Percentiles rank a stretch among this genome's conserved stretches.
Conservation (phyloP, 2,888 invertebrate genomes). For the Ectobius pallidus region DNA sequence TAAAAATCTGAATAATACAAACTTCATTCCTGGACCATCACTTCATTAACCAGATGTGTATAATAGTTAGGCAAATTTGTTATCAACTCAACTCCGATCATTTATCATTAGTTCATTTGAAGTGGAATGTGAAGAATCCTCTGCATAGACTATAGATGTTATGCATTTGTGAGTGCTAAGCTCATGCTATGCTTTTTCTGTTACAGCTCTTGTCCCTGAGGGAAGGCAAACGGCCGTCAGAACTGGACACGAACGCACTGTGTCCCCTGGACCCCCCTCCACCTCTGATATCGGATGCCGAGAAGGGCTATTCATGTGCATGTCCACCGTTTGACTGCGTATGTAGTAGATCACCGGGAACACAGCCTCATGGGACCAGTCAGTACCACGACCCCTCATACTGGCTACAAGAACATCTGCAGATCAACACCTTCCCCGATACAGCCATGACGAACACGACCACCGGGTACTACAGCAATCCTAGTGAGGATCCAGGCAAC, state of each 20-base stretch:
- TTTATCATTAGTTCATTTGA: too few relatives aligned
- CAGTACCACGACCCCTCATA: constrained; percentile 34
- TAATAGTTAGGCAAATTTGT: too few relatives aligned
- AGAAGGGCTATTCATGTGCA: constrained; percentile 66
- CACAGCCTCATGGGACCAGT: neutral
- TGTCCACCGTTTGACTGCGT: constrained; percentile 78
- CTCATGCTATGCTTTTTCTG: too few relatives aligned
- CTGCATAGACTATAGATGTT: too few relatives aligned
- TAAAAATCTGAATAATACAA: too few relatives aligned
- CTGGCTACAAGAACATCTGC: constrained; percentile 36
- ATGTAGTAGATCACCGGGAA: constrained; percentile 56
- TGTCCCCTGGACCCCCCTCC: constrained; percentile 45
- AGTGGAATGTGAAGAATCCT: too few relatives aligned
- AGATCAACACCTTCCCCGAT: constrained; percentile 20
- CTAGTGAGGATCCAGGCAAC: constrained; percentile 50
- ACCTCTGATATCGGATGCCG: constrained; percentile 63
- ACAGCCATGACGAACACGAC: constrained; percentile 46
- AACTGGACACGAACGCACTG: constrained; percentile 29
- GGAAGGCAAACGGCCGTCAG: constrained; percentile 55
- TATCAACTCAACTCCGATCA: too few relatives aligned
- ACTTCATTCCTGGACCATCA: too few relatives aligned
- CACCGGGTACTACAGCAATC: constrained; percentile 52
- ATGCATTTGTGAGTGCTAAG: too few relatives aligned
- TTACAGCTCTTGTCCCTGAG: constrained; percentile 62
- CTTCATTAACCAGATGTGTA: too few relatives aligned